Base-by-base conservation (phyloP, 2,888 invertebrate species). In the Beris morrisii region DNA sequence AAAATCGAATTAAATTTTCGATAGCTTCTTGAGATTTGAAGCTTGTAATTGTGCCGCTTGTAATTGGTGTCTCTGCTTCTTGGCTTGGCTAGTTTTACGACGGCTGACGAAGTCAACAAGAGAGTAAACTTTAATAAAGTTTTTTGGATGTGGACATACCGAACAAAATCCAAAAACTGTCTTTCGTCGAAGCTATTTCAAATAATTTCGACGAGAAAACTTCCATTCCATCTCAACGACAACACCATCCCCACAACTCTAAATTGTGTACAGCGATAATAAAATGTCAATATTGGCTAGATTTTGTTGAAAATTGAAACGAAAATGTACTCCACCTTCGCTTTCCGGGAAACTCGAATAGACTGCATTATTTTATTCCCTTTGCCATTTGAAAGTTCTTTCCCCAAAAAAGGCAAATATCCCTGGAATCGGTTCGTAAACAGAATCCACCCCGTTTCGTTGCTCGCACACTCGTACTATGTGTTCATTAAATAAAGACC, bases 401-500 rank as follows among this genome's bases (percentile, higher is more conserved):
- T 64, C 22, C n/a, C 44, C 48, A 5, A 28, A 64, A 64, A 64
- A 64, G 54, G 54, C 45, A 64, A 64, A 64, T 54, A 64, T 54
- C 38, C 38, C 38, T 38, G 38, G 9, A 38, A 38, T 9, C 38
- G 38, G 38, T 38, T 38, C 5, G 9, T 38, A 38, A 5, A 38
- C 38, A 38, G 9, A 7, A 38, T 38, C 38, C 38, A 12, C 55
- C 30, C 43, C 43, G 11, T 30, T 9, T 13, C 32, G 43, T 12
- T 9, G 13, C 38, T 50, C 61, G 50, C 50, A 32, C 38, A n/a
- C 32, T 13, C 32, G 31, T 61, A 50, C 50, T 50, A 61, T 52
- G 43, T 61, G 50, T 69, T 69, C 63, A 67, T 67, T 69, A 67
- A 69, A 67, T 64, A 69, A 55, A 67, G 59, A 65, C 69, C 69